Evolutionary conservation across 2,113 vertebrate genomes (phyloP).

Genomic region (Phocoena sinus): DNA sequence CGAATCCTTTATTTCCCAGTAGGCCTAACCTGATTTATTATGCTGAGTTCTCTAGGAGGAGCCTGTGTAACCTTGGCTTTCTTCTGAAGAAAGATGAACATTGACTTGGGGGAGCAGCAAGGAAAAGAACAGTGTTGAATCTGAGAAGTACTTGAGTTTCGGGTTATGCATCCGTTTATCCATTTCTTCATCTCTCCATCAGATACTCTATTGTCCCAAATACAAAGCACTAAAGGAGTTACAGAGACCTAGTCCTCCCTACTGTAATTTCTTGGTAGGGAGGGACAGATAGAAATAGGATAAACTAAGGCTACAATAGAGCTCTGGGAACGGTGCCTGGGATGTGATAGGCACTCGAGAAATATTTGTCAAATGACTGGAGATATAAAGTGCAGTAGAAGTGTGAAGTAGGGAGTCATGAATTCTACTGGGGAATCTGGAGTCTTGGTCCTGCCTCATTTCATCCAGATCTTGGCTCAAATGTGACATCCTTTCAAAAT

Average conservation of each 20-base stretch:
- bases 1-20: conserved; percentile 63
- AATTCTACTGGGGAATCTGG: background rate
- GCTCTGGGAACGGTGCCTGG: background rate
- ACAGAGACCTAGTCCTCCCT: background rate
- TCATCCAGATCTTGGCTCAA: background rate
- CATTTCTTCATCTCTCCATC: background rate
- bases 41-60: conserved; percentile 25
- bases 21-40: conserved; percentile 56
- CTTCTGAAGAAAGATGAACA: conserved; percentile 15
- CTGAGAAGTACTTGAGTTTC: background rate
- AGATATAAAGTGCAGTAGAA: background rate
- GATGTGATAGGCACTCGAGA: background rate
- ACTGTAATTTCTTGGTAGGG: background rate
- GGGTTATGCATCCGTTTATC: background rate
- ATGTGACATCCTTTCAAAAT: background rate
- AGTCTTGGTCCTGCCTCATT: background rate
- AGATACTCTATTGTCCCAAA: background rate
- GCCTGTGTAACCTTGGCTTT: conserved; percentile 24
- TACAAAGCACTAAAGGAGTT: background rate
- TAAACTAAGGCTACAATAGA: background rate
- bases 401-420: background rate
- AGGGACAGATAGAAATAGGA: background rate
- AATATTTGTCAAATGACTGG: background rate
- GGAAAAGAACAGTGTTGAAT: conserved; percentile 19
- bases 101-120: background rate